phyloP scores from a whole-genome alignment of 1,140 invertebrate species.

The Tachypleus tridentatus region DNA sequence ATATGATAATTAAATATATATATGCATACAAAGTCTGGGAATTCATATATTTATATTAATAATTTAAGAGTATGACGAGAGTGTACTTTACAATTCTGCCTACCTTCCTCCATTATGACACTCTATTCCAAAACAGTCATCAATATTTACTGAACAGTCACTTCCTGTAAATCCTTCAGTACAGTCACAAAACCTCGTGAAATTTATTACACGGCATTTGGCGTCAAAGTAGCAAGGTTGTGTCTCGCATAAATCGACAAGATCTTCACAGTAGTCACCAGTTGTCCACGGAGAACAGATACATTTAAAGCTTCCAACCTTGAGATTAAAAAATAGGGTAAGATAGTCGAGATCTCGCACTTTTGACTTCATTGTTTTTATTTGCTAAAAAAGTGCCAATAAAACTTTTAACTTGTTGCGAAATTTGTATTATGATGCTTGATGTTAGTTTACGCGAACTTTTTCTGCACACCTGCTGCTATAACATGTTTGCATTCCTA shows the following conservation, averaged over 20 bases:
- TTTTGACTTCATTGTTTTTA: no score
- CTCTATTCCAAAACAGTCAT: slow-evolving; percentile 29
- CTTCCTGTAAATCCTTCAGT: slow-evolving; percentile 38
- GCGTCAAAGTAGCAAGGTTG: slow-evolving; percentile 34
- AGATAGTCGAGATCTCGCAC: no score
- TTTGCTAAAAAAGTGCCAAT: no score
- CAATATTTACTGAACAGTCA: slow-evolving; percentile 44
- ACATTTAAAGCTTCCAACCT: slow-evolving; percentile 53
- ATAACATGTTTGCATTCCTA: no score
- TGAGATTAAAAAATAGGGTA: neutral
- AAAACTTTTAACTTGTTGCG: no score
- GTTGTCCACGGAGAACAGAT: slow-evolving; percentile 43
- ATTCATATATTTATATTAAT: no score
- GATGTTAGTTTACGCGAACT: no score
- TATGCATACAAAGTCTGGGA: no score
- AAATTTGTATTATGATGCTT: no score
- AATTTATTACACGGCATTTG: slow-evolving; percentile 4
- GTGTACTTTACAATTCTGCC: slow-evolving; percentile 20
- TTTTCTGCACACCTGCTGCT: no score
- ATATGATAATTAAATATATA: no score
- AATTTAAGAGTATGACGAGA: no score
- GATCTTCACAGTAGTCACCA: slow-evolving; percentile 47
- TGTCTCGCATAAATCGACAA: slow-evolving; percentile 30
- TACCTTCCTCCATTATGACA: slow-evolving; percentile 39
- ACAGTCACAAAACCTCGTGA: slow-evolving; percentile 33